Evolutionary conservation across 1,140 invertebrate species (phyloP), one percentile per base, ranked within the genome.

Genomic region (Rhagoletis zephyria): DNA sequence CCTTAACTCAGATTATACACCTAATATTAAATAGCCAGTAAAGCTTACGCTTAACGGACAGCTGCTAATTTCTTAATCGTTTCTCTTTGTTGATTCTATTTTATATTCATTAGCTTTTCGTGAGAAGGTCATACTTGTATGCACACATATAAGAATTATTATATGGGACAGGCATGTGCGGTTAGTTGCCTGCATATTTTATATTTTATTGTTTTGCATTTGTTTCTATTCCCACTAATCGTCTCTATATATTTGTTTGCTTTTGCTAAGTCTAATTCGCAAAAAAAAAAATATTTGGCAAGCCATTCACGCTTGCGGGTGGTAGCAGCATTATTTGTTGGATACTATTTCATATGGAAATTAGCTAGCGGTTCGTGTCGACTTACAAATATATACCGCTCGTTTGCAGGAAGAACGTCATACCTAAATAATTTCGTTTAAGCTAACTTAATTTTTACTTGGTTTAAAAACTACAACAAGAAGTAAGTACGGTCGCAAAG

Each of bases 331-430:
- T 7, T 3, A 67, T 67, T 67, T 40, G 12, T 42, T 5, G 16
- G 63, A 64, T 64, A 19, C n/a, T 64, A 64, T 64, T 67, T 67
- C 30, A 67, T 67, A 67, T 67, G 64, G 40, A 67, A 9, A 40
- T 67, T 67, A 40, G 9, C n/a, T 56, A 56, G 51, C 5, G 51
- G 51, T 0, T 7, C 51, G 51, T 56, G 51, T 56, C 5, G 5
- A 7, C 51, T 7, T 10, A 56, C 10, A 56, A 56, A 56, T 56
- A 56, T 56, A 5, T 56, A 56, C 51, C 5, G 51, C 10, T 2
- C 30, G 30, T 30, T 30, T 30, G 30, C 30, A 30, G 30, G 30
- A 30, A 30, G 30, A 30, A 30, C 30, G 30, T 30, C 30, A 30
- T 30, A 30, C 30, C 30, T 30, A 30, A 30, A 1, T 30, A 30